Evolutionary conservation across 35 echinoderm and acorn worm species (phyloP).

Genomic region (Apostichopus californicus): DNA sequence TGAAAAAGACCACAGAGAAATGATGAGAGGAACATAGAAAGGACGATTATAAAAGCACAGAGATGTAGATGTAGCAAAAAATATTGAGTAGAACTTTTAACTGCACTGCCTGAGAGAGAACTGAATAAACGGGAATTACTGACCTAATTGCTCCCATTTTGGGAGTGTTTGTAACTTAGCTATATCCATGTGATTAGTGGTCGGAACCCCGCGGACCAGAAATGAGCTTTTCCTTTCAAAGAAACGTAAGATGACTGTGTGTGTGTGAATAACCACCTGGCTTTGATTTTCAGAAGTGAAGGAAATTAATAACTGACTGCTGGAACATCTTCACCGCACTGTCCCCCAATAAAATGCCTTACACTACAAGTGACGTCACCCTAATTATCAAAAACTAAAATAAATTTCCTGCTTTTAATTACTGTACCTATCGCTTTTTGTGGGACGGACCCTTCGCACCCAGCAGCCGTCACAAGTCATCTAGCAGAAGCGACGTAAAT

Average conservation of each 20-base stretch:
- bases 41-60: too few relatives aligned
- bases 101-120: not conserved
- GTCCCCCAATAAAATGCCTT: not conserved
- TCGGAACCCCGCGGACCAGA: not conserved
- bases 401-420: not conserved
- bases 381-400: not conserved
- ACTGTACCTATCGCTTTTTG: not conserved
- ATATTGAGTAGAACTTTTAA: too few relatives aligned
- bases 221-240: not conserved
- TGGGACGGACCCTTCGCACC: not conserved
- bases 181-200: not conserved
- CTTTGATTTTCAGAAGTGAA: not conserved
- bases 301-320: not conserved
- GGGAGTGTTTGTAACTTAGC: not conserved
- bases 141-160: not conserved
- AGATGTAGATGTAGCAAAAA: too few relatives aligned
- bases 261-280: not conserved
- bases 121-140: not conserved
- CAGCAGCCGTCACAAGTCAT: not conserved
- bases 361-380: not conserved
- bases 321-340: not conserved
- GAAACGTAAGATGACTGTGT: not conserved
- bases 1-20: constrained; percentile 35
- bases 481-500: not conserved
- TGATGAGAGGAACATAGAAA: not conserved